These are phyloP conservation scores for Conus canariensis DNA, from an alignment of 2,888 invertebrate species.

Conservation along the genomic window DNA sequence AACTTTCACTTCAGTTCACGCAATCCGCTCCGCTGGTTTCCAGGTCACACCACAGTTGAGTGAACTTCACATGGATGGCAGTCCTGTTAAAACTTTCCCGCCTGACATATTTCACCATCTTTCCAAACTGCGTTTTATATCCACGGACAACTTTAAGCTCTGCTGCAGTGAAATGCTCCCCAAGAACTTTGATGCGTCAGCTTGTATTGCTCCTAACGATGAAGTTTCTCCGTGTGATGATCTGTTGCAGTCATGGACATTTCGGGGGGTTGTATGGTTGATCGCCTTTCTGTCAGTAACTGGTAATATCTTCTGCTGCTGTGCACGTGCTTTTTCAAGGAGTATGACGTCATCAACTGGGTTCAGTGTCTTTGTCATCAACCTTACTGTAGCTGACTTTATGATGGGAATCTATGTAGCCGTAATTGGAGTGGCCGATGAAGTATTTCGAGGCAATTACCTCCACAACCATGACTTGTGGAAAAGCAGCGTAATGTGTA, in stretches of 20 bases:
- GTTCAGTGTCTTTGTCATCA: background rate
- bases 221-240: background rate
- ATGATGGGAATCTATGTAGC: background rate
- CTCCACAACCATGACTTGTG: background rate
- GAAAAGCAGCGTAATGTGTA: background rate
- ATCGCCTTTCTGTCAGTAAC: background rate
- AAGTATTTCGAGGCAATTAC: background rate
- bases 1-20: background rate
- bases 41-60: background rate
- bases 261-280: background rate
- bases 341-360: background rate
- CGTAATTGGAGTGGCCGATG: background rate
- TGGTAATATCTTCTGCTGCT: background rate
- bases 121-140: background rate
- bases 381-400: background rate
- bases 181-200: background rate
- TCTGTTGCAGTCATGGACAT: background rate
- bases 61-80: background rate
- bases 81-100: background rate
- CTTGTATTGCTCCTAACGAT: background rate
- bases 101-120: background rate
- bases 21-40: background rate
- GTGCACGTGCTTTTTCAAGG: background rate
- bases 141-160: background rate
- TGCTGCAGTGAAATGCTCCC: background rate